These are phyloP conservation scores for Oreochromis tanganicae DNA, from an alignment of 2,113 vertebrate genomes.

Conservation along the genomic window DNA sequence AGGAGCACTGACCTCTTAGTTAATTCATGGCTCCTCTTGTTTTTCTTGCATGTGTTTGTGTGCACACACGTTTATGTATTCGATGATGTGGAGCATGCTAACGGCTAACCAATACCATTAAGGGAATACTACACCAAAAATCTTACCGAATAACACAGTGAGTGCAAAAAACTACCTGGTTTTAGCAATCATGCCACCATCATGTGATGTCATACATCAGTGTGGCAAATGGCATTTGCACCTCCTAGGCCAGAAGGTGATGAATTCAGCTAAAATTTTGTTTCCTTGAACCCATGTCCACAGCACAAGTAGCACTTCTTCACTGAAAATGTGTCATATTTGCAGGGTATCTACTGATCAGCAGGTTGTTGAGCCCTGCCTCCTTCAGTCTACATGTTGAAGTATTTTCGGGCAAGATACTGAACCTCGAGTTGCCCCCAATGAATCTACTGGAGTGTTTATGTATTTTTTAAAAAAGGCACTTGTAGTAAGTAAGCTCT, in stretches of 20 bases:
- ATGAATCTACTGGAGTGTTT: neutral
- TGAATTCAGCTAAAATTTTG: neutral
- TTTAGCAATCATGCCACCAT: neutral
- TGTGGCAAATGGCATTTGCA: neutral
- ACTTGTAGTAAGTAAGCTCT: neutral
- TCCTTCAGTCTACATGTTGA: neutral
- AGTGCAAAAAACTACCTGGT: neutral
- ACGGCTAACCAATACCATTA: neutral
- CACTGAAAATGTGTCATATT: neutral
- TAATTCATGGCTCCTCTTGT: constrained; percentile 22
- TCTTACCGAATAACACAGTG: neutral
- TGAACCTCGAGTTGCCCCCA: neutral
- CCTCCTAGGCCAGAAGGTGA: neutral
- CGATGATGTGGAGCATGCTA: neutral
- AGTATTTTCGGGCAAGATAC: neutral
- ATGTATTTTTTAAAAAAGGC: neutral
- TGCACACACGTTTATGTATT: neutral
- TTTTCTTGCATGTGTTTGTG: neutral
- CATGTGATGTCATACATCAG: accelerated
- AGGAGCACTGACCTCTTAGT: constrained; percentile 36
- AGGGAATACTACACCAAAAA: neutral
- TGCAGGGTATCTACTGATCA: neutral
- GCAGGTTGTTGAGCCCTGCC: neutral
- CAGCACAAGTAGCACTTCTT: neutral
- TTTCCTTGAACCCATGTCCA: neutral